These are phyloP conservation scores for Natator depressus DNA, from an alignment of 2,113 vertebrate species.

Conservation along the genomic window DNA sequence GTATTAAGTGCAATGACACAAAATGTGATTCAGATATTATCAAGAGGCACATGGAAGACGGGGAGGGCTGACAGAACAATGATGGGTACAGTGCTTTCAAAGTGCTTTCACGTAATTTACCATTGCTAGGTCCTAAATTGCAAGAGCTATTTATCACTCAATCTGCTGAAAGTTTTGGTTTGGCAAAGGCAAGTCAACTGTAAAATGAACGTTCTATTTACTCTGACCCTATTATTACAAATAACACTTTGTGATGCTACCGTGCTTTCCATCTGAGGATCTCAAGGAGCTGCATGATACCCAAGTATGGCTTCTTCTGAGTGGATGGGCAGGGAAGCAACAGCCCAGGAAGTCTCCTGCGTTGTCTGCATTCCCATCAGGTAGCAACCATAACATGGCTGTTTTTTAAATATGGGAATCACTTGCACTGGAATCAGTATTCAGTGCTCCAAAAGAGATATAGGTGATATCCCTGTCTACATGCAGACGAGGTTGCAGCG, in stretches of 20 bases:
- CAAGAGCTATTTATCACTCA: neutral
- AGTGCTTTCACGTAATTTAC: neutral
- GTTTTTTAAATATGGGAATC: neutral
- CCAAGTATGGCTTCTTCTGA: no score
- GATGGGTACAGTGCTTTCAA: neutral
- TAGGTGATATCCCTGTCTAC: neutral
- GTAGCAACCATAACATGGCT: neutral
- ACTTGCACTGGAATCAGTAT: neutral
- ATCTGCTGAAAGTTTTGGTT: neutral
- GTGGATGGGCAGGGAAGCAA: neutral
- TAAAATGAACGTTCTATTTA: neutral
- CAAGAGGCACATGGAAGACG: neutral
- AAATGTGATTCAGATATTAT: neutral
- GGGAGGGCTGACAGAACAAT: neutral
- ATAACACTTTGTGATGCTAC: neutral
- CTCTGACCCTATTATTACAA: neutral
- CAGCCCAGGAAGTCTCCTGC: neutral
- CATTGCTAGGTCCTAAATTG: neutral
- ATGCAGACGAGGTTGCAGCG: neutral
- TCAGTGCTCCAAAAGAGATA: neutral
- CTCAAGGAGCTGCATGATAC: neutral
- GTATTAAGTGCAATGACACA: neutral
- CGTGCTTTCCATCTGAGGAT: neutral
- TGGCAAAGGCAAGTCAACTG: neutral
- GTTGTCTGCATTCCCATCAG: neutral